Conservation (phyloP, 2,113 vertebrate species). For the Cnemophilus loriae region DNA sequence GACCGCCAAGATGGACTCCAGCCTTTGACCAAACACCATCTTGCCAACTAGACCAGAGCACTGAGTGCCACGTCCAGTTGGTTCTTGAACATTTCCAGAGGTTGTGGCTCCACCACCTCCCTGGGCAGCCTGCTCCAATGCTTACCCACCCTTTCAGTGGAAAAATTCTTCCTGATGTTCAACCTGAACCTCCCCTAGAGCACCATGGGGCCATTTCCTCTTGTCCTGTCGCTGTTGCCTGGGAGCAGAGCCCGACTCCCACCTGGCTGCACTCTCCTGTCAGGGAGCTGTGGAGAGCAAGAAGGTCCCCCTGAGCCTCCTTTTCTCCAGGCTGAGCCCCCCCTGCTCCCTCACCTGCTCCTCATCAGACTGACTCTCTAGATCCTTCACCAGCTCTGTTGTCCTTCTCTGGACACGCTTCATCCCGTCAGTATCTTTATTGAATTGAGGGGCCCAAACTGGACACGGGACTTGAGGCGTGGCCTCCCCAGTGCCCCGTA, state of each 20-base stretch:
- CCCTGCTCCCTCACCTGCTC: not conserved
- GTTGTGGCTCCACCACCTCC: not conserved
- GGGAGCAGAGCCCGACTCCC: accelerated
- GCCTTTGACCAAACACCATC: accelerated
- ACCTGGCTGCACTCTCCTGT: not conserved
- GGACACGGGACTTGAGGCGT: not conserved
- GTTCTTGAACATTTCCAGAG: not conserved
- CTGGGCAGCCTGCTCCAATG: not conserved
- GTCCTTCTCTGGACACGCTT: not conserved
- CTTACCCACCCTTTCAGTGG: not conserved
- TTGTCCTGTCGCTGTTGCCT: not conserved
- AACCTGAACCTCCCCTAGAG: not conserved
- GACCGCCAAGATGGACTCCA: not conserved
- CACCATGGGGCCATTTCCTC: not conserved
- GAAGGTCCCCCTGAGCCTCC: not conserved
- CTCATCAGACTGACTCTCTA: not conserved
- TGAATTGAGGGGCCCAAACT: not conserved
- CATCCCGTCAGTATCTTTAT: not conserved
- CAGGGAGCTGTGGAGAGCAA: not conserved
- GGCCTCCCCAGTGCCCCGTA: not conserved
- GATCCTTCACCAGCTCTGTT: not conserved
- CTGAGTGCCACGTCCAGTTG: not conserved
- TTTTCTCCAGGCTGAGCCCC: not conserved
- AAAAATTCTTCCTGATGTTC: not conserved
- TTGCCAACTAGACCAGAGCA: not conserved